These are phyloP conservation scores for Propithecus coquereli DNA, from an alignment of 2,113 vertebrate species.

Conservation along the genomic window DNA sequence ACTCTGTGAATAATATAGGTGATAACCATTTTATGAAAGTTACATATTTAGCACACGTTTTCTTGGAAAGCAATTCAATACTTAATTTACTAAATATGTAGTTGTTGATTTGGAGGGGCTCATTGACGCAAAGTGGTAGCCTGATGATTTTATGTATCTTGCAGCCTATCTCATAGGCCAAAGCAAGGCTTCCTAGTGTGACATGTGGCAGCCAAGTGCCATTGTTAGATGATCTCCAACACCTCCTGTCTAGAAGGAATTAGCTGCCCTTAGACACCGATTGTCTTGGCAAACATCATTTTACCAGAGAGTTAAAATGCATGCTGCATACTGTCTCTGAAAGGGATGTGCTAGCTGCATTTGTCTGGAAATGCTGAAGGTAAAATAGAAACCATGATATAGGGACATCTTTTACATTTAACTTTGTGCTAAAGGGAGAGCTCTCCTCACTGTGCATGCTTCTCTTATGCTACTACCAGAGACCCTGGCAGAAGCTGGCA, in stretches of 20 bases:
- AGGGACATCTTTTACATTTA: not conserved
- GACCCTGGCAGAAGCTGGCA: not conserved
- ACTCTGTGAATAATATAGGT: not conserved
- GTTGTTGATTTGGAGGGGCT: not conserved
- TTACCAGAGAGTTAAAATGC: not conserved
- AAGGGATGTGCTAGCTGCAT: not conserved
- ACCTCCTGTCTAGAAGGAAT: not conserved
- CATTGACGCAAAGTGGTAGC: not conserved
- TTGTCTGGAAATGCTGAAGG: not conserved
- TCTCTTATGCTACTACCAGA: not conserved
- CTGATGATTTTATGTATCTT: not conserved
- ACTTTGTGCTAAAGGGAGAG: not conserved
- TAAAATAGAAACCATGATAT: not conserved
- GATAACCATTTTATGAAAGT: not conserved
- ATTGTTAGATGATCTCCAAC: not conserved
- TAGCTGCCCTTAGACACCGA: not conserved
- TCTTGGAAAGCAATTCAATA: not conserved
- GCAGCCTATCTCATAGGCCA: no score
- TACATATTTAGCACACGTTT: not conserved
- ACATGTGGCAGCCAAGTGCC: rapidly evolving
- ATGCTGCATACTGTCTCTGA: not conserved
- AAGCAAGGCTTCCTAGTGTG: not conserved
- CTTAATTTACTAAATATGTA: not conserved
- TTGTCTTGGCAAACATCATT: not conserved
- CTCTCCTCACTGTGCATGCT: not conserved